These are phyloP conservation scores for silkworm (Bombyx mori) DNA, from an alignment of 1,140 invertebrate genomes.

Conservation along the genomic window ASM3026992v2 NC_085127.1:4397001-4397500, in stretches of 20 bases:
- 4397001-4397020: conserved; percentile 30
- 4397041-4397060: conserved; percentile 13
- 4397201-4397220: neutral
- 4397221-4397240: conserved; percentile 14
- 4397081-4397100: conserved; percentile 1
- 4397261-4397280: conserved; percentile 5
- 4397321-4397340: conserved; percentile 34
- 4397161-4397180: conserved; percentile 38
- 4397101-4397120: conserved; percentile 28
- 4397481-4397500: too few relatives aligned
- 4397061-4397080: too few relatives aligned
- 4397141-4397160: conserved; percentile 36
- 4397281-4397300: conserved; percentile 8
- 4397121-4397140: conserved; percentile 28
- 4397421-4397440: too few relatives aligned
- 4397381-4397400: too few relatives aligned
- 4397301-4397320: conserved; percentile 20
- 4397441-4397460: too few relatives aligned
- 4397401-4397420: too few relatives aligned
- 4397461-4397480: too few relatives aligned
- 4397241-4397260: conserved; percentile 28
- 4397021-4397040: conserved; percentile 17
- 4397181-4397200: conserved; percentile 37
- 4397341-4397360: conserved; percentile 13
- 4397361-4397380: too few relatives aligned